These are phyloP conservation scores for Budorcas taxicolor DNA, from an alignment of 2,113 vertebrate genomes.

Conservation along the genomic window DNA sequence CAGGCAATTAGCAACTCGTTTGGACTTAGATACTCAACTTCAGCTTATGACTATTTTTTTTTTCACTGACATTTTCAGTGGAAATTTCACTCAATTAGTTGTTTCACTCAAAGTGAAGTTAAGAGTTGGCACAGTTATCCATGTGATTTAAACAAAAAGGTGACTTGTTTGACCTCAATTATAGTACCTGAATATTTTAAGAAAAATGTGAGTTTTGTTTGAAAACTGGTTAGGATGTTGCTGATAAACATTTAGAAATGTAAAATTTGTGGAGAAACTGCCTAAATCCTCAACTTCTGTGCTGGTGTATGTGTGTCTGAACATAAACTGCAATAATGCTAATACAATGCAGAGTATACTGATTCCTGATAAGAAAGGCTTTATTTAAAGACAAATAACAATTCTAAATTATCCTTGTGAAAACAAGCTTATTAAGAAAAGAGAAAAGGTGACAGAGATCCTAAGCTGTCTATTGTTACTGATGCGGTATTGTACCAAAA, in stretches of 20 bases:
- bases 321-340: not conserved
- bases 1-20: constrained; percentile 24
- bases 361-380: not conserved
- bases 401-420: constrained; percentile 24
- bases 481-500: fast-evolving
- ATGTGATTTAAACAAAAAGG: constrained; percentile 40
- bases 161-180: constrained; percentile 29
- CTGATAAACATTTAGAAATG: constrained; percentile 34
- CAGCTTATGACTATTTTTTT: constrained; percentile 1
- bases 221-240: not conserved
- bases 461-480: not conserved
- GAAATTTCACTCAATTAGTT: constrained; percentile 41
- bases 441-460: not conserved
- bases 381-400: constrained; percentile 43
- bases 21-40: not conserved
- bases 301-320: not conserved
- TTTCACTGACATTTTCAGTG: constrained; percentile 22
- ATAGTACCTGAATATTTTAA: constrained; percentile 35
- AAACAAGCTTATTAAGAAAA: not conserved
- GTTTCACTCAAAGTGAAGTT: constrained; percentile 31
- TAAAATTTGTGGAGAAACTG: constrained; percentile 7
- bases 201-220: constrained; percentile 7
- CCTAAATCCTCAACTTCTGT: not conserved
- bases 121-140: not conserved
- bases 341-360: not conserved